These are phyloP conservation scores for mouse (Mus musculus) DNA, from an alignment of 2,113 vertebrate genomes.

Conservation along the genomic window DNA sequence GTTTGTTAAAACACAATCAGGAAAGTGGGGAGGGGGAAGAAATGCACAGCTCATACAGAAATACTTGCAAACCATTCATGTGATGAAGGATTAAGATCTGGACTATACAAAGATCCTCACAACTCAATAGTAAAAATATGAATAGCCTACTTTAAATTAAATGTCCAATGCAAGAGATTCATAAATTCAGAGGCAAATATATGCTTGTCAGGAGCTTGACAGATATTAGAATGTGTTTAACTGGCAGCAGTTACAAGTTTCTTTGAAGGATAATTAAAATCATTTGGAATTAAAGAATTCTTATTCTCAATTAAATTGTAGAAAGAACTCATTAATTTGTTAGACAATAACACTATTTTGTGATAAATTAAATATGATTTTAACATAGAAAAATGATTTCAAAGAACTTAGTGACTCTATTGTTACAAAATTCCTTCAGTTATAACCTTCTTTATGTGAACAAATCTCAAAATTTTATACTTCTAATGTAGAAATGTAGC, in stretches of 20 bases:
- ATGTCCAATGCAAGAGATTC: not conserved
- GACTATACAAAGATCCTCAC: not conserved
- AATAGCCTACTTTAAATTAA: not conserved
- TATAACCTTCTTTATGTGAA: not conserved
- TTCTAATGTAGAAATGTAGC: not conserved
- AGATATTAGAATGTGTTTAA: not conserved
- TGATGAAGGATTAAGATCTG: not conserved
- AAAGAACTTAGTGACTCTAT: not conserved
- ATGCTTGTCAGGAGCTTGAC: not conserved
- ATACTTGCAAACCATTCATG: not conserved
- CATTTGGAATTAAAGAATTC: not conserved
- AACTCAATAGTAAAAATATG: not conserved
- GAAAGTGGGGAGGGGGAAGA: not conserved
- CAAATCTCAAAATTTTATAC: not conserved
- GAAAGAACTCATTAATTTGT: not conserved
- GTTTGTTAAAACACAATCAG: not conserved
- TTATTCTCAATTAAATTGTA: not conserved
- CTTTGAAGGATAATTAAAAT: not conserved
- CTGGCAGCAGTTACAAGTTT: not conserved
- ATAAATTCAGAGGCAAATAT: not conserved
- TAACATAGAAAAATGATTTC: slow-evolving; percentile 1
- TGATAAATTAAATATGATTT: slow-evolving; percentile 29
- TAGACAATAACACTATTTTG: not conserved
- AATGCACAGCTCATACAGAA: not conserved
- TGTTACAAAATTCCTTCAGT: not conserved